These are phyloP conservation scores for Chironomus tentans DNA, from an alignment of 2,888 invertebrate species.

Conservation along the genomic window DNA sequence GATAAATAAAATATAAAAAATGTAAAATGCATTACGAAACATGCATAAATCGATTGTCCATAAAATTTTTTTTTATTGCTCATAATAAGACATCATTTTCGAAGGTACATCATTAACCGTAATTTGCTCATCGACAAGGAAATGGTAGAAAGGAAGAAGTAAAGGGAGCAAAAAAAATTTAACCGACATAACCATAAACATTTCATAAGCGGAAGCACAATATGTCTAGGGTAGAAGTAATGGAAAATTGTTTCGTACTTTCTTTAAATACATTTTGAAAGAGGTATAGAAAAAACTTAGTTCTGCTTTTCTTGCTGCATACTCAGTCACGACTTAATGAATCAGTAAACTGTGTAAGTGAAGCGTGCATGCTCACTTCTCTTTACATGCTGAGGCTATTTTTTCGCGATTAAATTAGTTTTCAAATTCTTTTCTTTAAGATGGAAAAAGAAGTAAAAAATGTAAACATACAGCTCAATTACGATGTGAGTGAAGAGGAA, in stretches of 20 bases:
- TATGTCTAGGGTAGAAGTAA: not conserved
- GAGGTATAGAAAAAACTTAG: not conserved
- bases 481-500: not conserved
- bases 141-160: too few species aligned
- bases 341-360: not conserved
- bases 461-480: not conserved
- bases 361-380: not conserved
- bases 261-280: not conserved
- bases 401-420: too few species aligned
- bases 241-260: not conserved
- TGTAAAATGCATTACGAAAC: too few species aligned
- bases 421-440: too few species aligned
- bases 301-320: not conserved
- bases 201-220: not conserved
- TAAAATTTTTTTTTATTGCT: too few species aligned
- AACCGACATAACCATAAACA: not conserved
- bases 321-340: not conserved
- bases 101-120: too few species aligned
- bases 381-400: too few species aligned
- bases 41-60: too few species aligned
- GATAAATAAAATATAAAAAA: too few species aligned
- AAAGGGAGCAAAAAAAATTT: not conserved
- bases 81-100: too few species aligned
- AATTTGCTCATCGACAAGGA: too few species aligned
- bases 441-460: not conserved